Base-by-base conservation (phyloP, 2,888 invertebrate species). In the Euzophera pinguis region DNA sequence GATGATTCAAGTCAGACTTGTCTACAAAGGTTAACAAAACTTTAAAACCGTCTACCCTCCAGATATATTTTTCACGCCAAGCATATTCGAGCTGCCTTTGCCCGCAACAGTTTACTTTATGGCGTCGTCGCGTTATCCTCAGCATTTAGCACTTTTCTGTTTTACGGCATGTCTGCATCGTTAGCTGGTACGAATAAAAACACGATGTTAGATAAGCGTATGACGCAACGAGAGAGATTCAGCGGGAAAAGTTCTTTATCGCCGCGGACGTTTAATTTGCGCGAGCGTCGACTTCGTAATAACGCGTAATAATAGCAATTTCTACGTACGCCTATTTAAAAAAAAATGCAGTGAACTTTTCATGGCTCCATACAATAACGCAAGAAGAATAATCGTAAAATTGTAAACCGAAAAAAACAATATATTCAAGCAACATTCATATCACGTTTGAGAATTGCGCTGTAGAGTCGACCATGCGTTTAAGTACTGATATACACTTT, bases 71-170 rank as follows among this genome's bases (percentile, higher is more conserved):
- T 29, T 12, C 32, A 32, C 32, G 14, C 14, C 27, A 10, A 14
- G 32, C 10, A 32, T 22, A 45, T 10, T 32, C 13, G 5, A 27
- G n/a, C 45, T 45, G 45, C 14, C 8, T 45, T 45, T n/a, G 32
- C 45, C 9, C 10, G 8, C 32, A 14, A 5, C 45, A 13, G 29
- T 66, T 68, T 67, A 62, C 69, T 81, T 84, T 84, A 84, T 79
- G 79, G 75, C 78, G 71, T 68, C 65, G 63, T 53, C 64, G 71
- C 57, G 62, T 68, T 65, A 74, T 71, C 66, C 67, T 64, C 69
- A 67, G 86, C 81, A 84, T 87, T 78, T 83, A 85, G 84, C 71
- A 73, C 82, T 86, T 82, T 79, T 78, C 69, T 75, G 70, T 75
- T 77, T 76, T 75, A 76, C 67, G 73, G 67, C 71, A 73, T 79